A percentile compares a stretch with the other conserved stretches of the same genome.
phyloP scores from a whole-genome alignment of 1,140 invertebrate genomes.

The Rhyzopertha dominica region DNA sequence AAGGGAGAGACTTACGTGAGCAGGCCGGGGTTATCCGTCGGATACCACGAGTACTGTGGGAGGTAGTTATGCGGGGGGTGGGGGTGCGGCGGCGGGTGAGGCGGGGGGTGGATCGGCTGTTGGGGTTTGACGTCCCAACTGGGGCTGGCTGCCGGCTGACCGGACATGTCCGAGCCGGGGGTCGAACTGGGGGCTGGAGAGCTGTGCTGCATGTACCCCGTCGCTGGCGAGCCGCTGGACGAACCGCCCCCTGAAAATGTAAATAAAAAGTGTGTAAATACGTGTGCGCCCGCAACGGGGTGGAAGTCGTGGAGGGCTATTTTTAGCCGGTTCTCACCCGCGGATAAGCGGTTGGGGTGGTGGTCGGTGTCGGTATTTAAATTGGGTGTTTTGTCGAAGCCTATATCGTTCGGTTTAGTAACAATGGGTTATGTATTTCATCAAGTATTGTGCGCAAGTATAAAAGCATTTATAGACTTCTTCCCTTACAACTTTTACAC shows the following conservation, averaged over 20 bases:
- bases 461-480: no score
- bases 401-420: no score
- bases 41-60: constrained; percentile 69
- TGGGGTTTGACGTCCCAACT: constrained; percentile 42
- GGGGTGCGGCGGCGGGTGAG: constrained; percentile 48
- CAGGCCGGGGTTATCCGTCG: constrained; percentile 62
- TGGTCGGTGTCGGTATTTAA: no score
- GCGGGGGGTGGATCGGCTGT: constrained; percentile 49
- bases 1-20: constrained; percentile 70
- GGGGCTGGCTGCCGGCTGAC: constrained; percentile 40
- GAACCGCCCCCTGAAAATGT: constrained; percentile 43
- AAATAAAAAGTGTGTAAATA: no score
- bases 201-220: constrained; percentile 43
- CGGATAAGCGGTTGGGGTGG: no score
- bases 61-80: constrained; percentile 52
- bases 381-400: no score
- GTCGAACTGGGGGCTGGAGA: constrained; percentile 44
- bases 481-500: no score
- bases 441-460: no score
- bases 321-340: no score
- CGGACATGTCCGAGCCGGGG: constrained; percentile 45
- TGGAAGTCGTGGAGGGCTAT: no score
- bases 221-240: constrained; percentile 40
- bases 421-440: no score
- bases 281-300: background rate